These are phyloP conservation scores for Zoanthus gigantus DNA, from an alignment of 92 coral and sea anemone genomes.

Conservation along the genomic window DNA sequence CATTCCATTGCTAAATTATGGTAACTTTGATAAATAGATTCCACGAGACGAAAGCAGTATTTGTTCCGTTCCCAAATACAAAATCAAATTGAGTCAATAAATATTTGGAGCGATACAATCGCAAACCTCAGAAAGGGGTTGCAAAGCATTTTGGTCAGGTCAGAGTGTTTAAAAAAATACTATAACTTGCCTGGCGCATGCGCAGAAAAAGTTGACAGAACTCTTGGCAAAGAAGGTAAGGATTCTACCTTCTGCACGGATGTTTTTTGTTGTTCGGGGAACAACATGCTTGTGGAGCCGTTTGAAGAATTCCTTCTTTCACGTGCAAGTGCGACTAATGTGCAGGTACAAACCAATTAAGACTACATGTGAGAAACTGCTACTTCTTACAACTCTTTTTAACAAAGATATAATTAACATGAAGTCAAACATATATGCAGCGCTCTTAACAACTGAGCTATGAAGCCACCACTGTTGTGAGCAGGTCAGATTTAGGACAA, in stretches of 20 bases:
- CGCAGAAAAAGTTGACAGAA: background rate
- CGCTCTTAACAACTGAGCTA: too few relatives aligned
- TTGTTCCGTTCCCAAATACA: too few relatives aligned
- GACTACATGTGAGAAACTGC: background rate
- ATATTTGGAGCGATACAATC: background rate
- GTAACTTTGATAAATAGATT: too few relatives aligned
- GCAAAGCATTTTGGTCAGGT: conserved; percentile 11
- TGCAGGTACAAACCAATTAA: conserved; percentile 32
- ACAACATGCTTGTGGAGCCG: conserved; percentile 37
- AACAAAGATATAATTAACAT: too few relatives aligned
- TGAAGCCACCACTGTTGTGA: too few relatives aligned
- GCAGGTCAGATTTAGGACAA: too few relatives aligned
- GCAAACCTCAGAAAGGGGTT: background rate
- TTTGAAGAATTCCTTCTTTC: conserved; percentile 21
- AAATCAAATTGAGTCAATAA: background rate
- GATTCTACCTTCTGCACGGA: conserved; percentile 7
- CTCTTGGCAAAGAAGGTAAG: background rate
- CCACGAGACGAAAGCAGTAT: too few relatives aligned
- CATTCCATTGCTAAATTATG: too few relatives aligned
- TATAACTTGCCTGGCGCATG: conserved; percentile 18
- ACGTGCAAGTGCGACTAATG: conserved; percentile 20
- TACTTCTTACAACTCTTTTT: too few relatives aligned
- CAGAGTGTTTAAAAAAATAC: background rate
- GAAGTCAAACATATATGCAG: too few relatives aligned
- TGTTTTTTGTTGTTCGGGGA: conserved; percentile 38